Percentiles rank a stretch among this genome's conserved stretches.
Evolutionary conservation across 2,888 invertebrate species (phyloP).

Genomic region (Hemithea aestivaria): DNA sequence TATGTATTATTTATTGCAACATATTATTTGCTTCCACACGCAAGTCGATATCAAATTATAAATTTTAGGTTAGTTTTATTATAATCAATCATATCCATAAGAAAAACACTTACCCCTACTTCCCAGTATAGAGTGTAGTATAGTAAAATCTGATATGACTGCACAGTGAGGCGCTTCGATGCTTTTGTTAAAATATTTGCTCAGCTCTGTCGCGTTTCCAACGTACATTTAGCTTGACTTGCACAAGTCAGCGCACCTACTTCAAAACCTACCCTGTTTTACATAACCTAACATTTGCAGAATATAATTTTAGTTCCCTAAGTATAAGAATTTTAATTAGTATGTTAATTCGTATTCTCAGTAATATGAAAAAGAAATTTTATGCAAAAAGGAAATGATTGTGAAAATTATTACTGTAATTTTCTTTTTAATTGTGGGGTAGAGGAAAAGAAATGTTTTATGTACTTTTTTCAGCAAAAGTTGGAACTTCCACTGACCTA

Average conservation of each 20-base stretch:
- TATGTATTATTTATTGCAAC: too few species aligned
- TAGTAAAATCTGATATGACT: too few species aligned
- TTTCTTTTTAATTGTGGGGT: conserved; percentile 8
- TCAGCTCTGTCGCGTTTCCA: conserved; percentile 1
- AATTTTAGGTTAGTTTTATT: too few species aligned
- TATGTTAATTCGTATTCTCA: conserved; percentile 39
- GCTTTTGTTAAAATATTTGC: conserved; percentile 7
- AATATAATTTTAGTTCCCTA: conserved; percentile 3
- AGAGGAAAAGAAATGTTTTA: not conserved
- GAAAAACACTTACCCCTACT: too few species aligned
- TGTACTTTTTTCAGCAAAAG: too few species aligned
- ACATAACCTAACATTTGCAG: conserved; percentile 2
- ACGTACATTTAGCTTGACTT: conserved; percentile 7
- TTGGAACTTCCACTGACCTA: conserved; percentile 11
- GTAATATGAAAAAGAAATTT: conserved; percentile 31
- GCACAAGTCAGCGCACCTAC: conserved; percentile 2
- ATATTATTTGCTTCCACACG: too few species aligned
- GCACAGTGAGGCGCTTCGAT: conserved; percentile 2
- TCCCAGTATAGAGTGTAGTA: too few species aligned
- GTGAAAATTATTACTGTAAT: conserved; percentile 12
- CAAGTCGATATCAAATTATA: too few species aligned
- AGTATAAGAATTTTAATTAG: conserved; percentile 27
- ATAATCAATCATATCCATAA: too few species aligned
- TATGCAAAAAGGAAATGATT: conserved; percentile 17
- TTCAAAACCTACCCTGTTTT: conserved; percentile 2